Percentiles rank a stretch among this genome's conserved stretches.
phyloP scores from a whole-genome alignment of 2,113 vertebrate species.

The Gavialis gangeticus region DNA sequence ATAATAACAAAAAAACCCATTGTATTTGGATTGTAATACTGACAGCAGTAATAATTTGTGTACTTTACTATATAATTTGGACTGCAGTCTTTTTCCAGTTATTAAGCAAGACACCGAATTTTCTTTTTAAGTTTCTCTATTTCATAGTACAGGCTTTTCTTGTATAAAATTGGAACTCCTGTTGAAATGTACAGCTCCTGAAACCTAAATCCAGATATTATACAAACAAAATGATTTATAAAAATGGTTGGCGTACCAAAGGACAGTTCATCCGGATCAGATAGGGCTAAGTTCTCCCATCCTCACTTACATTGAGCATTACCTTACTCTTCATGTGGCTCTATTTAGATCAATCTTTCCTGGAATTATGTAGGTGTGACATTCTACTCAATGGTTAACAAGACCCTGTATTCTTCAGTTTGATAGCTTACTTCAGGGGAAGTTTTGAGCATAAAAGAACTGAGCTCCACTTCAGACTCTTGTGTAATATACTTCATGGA shows the following conservation, averaged over 20 bases:
- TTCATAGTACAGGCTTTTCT: neutral
- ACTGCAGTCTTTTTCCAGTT: neutral
- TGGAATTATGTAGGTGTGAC: rapidly evolving
- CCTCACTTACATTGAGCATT: neutral
- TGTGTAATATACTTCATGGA: neutral
- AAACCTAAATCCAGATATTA: neutral
- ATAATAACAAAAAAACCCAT: neutral
- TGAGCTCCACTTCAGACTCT: neutral
- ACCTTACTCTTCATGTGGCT: neutral
- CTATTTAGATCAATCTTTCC: neutral
- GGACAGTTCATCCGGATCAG: neutral
- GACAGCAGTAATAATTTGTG: neutral
- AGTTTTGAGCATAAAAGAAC: neutral
- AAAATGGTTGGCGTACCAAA: neutral
- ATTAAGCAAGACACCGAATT: neutral
- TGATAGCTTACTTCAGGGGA: neutral
- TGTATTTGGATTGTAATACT: neutral
- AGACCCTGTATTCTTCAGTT: neutral
- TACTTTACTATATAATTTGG: neutral
- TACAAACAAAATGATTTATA: neutral
- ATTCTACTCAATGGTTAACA: neutral
- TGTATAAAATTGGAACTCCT: neutral
- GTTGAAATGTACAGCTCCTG: rapidly evolving
- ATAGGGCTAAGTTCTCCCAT: neutral
- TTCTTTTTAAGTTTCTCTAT: neutral